Evolutionary conservation across 2,797 vertebrate species (phyloP).

Genomic region (Periophthalmus magnuspinnatus): DNA sequence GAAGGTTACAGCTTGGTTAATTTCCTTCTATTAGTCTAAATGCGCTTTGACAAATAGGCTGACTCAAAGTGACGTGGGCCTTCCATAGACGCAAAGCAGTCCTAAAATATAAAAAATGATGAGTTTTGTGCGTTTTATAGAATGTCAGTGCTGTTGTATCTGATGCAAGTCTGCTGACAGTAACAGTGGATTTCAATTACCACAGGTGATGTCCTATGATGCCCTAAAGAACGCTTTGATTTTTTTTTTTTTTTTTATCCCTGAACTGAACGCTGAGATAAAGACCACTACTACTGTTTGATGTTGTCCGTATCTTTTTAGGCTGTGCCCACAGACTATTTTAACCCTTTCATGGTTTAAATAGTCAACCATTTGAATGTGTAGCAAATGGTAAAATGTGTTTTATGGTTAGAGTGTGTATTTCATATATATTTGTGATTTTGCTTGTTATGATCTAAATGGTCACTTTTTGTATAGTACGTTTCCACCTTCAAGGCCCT

Average conservation of each 20-base stretch:
- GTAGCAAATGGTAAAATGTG: neutral
- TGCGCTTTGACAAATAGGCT: slow-evolving; percentile 4
- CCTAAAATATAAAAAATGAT: neutral
- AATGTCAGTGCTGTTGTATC: neutral
- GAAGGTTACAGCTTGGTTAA: slow-evolving; percentile 1
- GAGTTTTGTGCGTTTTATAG: neutral
- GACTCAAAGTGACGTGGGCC: slow-evolving; percentile 8
- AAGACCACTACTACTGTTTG: slow-evolving; percentile 54
- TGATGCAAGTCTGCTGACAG: neutral
- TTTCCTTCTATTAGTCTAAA: slow-evolving; percentile 1
- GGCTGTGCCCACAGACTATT: slow-evolving; percentile 34
- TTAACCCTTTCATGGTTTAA: slow-evolving; percentile 22
- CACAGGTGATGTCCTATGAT: slow-evolving; percentile 7
- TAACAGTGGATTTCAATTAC: neutral
- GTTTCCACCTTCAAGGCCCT: too few species aligned
- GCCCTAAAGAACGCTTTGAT: slow-evolving; percentile 50
- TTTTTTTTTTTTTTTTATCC: slow-evolving; percentile 16
- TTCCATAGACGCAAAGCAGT: neutral
- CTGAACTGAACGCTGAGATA: slow-evolving; percentile 29
- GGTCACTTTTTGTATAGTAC: too few species aligned
- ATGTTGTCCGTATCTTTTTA: slow-evolving; percentile 48
- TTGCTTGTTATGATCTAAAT: neutral
- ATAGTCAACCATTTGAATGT: slow-evolving; percentile 8
- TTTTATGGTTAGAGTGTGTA: neutral
- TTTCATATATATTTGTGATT: neutral